Evolutionary conservation across 2,797 vertebrate genomes (phyloP), one percentile per base, ranked within the genome.

Genomic region (Neostethus bicornis): DNA sequence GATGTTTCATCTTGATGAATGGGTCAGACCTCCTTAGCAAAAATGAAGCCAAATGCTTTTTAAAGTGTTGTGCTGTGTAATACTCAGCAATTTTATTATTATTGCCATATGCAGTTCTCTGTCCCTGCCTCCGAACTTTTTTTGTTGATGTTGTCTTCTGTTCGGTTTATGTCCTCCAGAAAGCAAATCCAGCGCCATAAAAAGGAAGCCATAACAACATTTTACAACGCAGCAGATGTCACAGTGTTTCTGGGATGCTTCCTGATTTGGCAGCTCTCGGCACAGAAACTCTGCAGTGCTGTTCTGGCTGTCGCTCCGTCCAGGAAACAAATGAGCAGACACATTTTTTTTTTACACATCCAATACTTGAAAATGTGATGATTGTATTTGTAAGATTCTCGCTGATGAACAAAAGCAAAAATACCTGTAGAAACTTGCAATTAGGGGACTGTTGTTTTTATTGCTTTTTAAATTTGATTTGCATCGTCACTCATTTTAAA

Each of bases 151-250:
- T 52, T 49, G 46, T 57, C 48, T 9, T 28, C 57, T 45, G 31
- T 37, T 49, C 8, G 0, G 62, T 79, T 77, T 69, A 68, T 81
- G 66, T 67, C 54, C 53, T 65, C 41, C 32, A 45, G 74, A 75
- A 76, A 70, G 61, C 65, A 69, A 62, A 78, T 54, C 65, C 66
- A n/a, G 46, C 24, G 1, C 64, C 66, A 64, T 81, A 71, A 78
- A 79, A 73, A 72, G 52, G 57, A 29, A 66, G 59, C 77, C 71
- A 68, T 77, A 83, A 76, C 69, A 41, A 47, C 69, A 24, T 85
- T 87, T 86, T 81, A 75, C 68, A 58, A 39, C 56, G 19, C 60
- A 44, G 73, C 87, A 83, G 79, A 81, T 84, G 80, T 78, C 80
- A 29, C 72, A 8, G 66, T 58, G 75, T 65, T 66, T 37, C 58